Base-by-base conservation (phyloP, 2,888 invertebrate species). In the Plagodis dolabraria region DNA sequence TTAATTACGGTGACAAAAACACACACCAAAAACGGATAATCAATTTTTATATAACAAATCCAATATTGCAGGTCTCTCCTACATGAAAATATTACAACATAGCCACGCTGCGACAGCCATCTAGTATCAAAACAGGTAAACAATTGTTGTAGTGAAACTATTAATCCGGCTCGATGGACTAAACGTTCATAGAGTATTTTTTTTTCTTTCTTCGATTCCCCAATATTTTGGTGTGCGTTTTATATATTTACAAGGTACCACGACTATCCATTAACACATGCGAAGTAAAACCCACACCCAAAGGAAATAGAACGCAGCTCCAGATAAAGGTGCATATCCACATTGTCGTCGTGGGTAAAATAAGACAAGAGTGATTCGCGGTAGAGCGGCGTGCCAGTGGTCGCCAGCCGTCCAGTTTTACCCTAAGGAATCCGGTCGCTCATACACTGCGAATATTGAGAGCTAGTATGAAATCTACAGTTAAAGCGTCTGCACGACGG, bases 341-440 rank as follows among this genome's bases (percentile, higher is more conserved):
- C 49, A 40, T 48, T 33, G 35, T 42, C 33, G 49, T 49, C 22
- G 22, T 33, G 46, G 38, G 6, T 40, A 11, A 48, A 10, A 38
- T 57, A 65, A 64, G 67, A 67, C 65, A 65, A 65, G 69, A 69
- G 64, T 55, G 47, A 55, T 55, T 56, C 47, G 50, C 38, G 40
- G 52, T 56, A 53, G 45, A 5, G 33, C 8, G 44, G 49, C 48
- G 4, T 33, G 38, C 42, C 10, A 11, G 49, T 33, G 54, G 53
- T 38, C 36, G 52, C 11, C 57, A 47, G 57, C 59, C 47, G 60
- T 43, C 50, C 58, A 42, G 38, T 40, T 46, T 47, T 57, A 56
- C 57, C 56, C 60, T 48, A 63, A 52, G 53, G 60, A 51, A 36
- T 60, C 57, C 54, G 57, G 57, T 62, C 57, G 60, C 63, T 34